A percentile compares a stretch with the other conserved stretches of the same genome.
phyloP scores from a whole-genome alignment of 2,888 invertebrate species.

The Dynastes grantii region DNA sequence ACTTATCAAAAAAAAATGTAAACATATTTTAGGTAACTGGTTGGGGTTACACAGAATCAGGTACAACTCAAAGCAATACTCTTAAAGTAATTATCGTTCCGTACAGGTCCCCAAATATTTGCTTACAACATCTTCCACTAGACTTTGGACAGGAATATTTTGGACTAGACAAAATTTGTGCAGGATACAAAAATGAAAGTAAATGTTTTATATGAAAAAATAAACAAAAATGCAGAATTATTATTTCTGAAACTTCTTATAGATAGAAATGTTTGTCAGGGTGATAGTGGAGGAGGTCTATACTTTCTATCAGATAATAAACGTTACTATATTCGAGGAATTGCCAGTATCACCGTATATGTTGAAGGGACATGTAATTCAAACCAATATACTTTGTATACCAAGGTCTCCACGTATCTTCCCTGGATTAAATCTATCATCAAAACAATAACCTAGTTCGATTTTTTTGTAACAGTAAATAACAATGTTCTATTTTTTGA shows the following conservation, averaged over 20 bases:
- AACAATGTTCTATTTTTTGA: too few species aligned
- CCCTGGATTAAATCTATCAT: conserved; percentile 6
- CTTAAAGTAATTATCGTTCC: background rate
- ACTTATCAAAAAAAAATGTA: background rate
- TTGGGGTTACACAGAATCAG: conserved; percentile 20
- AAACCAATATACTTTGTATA: conserved; percentile 3
- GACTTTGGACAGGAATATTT: conserved; percentile 28
- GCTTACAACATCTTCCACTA: background rate
- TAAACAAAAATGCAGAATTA: background rate
- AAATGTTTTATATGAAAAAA: background rate
- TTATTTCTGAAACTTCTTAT: background rate
- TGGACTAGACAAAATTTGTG: conserved; percentile 30
- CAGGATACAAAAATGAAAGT: conserved; percentile 14
- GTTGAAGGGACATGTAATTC: background rate
- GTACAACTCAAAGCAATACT: background rate
- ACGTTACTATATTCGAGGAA: conserved; percentile 18
- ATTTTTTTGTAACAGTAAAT: too few species aligned
- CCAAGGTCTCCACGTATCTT: background rate
- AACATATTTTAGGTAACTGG: conserved; percentile 13
- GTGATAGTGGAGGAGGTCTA: conserved; percentile 32
- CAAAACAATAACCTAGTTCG: too few species aligned
- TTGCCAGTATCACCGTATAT: conserved; percentile 16
- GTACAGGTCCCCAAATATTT: background rate
- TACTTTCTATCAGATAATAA: conserved; percentile 16
- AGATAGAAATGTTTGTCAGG: conserved; percentile 12